Conservation (phyloP, 2,113 vertebrate genomes). For the Xiphophorus hellerii region DNA sequence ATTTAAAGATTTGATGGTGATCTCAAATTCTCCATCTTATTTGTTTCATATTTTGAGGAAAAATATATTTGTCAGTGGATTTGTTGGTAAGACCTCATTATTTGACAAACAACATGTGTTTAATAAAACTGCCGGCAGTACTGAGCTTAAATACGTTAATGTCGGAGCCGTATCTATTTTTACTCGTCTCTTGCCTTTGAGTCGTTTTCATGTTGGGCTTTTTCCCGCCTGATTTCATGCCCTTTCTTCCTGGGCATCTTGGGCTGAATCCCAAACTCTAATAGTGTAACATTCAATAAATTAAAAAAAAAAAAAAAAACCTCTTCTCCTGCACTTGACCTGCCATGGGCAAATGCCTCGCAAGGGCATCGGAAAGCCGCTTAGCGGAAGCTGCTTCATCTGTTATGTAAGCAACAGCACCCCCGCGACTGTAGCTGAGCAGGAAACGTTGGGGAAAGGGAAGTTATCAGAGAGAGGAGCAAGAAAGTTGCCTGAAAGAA, state of each 20-base stretch:
- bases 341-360: constrained; percentile 52
- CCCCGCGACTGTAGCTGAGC: constrained; percentile 32
- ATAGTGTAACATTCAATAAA: constrained; percentile 64
- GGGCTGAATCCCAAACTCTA: constrained; percentile 59
- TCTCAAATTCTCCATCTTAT: not conserved
- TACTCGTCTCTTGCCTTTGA: constrained; percentile 30
- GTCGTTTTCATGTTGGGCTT: constrained; percentile 29
- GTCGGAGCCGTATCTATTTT: constrained; percentile 47
- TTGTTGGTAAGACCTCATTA: constrained; percentile 20
- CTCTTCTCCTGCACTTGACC: constrained; percentile 63
- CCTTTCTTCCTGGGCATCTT: constrained; percentile 58
- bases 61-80: constrained; percentile 8
- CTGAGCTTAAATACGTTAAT: constrained; percentile 50
- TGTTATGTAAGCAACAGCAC: constrained; percentile 58
- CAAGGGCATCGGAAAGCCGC: constrained; percentile 71
- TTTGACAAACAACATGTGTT: constrained; percentile 23
- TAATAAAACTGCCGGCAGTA: constrained; percentile 36
- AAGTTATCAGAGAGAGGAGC: constrained; percentile 42
- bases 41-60: not conserved
- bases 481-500: constrained; percentile 37
- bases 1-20: not conserved
- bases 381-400: constrained; percentile 64
- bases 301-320: not conserved
- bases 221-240: constrained; percentile 55
- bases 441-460: constrained; percentile 2